Conservation (phyloP, 1,140 invertebrate genomes). For the Pogonognathellus flavescens region DNA sequence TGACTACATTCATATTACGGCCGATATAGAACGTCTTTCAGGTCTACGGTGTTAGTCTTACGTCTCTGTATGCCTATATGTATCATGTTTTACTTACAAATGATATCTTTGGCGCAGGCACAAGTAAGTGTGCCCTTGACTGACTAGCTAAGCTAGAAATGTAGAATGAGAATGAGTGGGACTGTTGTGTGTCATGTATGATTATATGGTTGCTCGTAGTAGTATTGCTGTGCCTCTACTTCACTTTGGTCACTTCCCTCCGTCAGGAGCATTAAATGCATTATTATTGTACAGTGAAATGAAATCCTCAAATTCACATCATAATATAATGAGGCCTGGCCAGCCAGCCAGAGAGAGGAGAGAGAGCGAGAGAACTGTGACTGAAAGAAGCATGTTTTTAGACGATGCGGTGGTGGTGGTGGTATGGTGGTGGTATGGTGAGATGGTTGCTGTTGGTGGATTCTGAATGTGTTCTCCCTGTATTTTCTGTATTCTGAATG, state of each 20-base stretch:
- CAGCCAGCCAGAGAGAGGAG: constrained; percentile 23
- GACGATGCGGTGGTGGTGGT: no score
- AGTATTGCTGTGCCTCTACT: not conserved
- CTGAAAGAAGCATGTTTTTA: not conserved
- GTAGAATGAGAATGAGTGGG: not conserved
- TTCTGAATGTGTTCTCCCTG: no score
- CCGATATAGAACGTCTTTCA: constrained; percentile 6
- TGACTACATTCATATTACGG: no score
- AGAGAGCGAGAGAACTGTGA: constrained; percentile 32
- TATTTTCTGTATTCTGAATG: no score
- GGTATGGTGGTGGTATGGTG: no score
- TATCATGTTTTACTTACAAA: constrained; percentile 2
- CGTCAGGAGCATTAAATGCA: constrained; percentile 10
- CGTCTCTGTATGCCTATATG: not conserved
- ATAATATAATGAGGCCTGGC: not conserved
- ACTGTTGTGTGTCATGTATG: not conserved
- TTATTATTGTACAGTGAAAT: constrained; percentile 18
- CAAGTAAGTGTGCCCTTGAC: constrained; percentile 48
- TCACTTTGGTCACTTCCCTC: constrained; percentile 28
- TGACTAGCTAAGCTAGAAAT: constrained; percentile 1
- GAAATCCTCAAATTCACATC: constrained; percentile 39
- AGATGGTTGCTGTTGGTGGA: no score
- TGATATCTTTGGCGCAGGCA: constrained; percentile 26
- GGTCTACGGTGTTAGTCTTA: not conserved
- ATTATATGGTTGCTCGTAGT: constrained; percentile 1